phyloP scores from a whole-genome alignment of 1,140 invertebrate species.

The Drosophila bipectinata region DNA sequence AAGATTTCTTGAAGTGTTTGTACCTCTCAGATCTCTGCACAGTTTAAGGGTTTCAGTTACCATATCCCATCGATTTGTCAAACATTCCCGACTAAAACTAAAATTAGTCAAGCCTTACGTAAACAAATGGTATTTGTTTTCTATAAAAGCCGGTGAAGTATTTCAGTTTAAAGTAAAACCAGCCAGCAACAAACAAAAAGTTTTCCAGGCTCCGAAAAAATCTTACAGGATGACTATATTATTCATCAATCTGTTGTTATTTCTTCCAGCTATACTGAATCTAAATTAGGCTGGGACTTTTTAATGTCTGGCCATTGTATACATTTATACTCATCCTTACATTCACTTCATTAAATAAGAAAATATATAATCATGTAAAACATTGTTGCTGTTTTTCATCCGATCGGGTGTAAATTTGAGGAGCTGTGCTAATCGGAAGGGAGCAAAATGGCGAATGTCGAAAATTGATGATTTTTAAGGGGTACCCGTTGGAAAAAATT shows the following conservation, averaged over 20 bases:
- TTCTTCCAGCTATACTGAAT: neutral
- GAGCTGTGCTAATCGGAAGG: too few species aligned
- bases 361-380: constrained; percentile 1
- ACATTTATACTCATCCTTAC: neutral
- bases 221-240: neutral
- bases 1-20: neutral
- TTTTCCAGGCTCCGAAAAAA: neutral
- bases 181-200: too few species aligned
- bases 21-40: neutral
- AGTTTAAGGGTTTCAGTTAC: neutral
- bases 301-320: neutral
- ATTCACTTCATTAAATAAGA: neutral
- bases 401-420: too few species aligned
- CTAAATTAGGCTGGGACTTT: neutral
- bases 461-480: too few species aligned
- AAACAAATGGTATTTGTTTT: neutral
- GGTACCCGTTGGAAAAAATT: too few species aligned
- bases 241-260: constrained; percentile 4
- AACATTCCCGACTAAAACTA: neutral
- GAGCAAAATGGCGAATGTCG: too few species aligned
- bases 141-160: neutral
- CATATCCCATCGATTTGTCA: constrained; percentile 1
- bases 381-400: neutral
- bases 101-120: constrained; percentile 4
- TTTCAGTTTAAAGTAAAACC: neutral